These are phyloP conservation scores for Ovis canadensis DNA, from an alignment of 2,113 vertebrate species.

Conservation along the genomic window DNA sequence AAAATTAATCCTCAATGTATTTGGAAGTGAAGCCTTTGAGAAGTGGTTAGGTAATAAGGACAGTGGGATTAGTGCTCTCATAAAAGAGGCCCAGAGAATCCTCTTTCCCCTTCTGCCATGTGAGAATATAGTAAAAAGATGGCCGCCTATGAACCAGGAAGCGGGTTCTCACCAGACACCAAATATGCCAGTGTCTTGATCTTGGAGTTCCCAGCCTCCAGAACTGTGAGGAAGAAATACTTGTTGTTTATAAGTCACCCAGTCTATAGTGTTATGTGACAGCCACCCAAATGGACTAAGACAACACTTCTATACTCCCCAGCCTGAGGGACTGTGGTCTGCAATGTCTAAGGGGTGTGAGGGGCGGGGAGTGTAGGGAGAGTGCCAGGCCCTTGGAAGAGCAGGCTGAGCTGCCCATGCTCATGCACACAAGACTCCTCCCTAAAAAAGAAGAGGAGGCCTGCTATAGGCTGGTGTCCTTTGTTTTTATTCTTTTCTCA, in stretches of 20 bases:
- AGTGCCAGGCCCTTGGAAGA: not conserved
- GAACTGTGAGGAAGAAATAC: not conserved
- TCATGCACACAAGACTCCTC: not conserved
- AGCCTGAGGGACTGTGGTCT: not conserved
- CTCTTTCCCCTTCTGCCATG: not conserved
- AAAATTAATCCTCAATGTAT: not conserved
- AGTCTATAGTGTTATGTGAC: not conserved
- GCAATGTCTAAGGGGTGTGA: not conserved
- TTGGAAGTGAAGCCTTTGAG: not conserved
- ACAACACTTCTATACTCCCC: not conserved
- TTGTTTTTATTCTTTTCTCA: constrained; percentile 4
- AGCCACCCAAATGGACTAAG: not conserved
- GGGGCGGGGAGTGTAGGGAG: too few species aligned
- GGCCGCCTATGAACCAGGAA: not conserved
- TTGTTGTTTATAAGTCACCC: not conserved
- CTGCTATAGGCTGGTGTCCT: not conserved
- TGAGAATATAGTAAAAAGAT: not conserved
- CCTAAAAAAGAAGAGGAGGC: not conserved
- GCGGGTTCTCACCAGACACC: not conserved
- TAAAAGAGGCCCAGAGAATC: not conserved
- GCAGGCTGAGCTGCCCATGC: not conserved
- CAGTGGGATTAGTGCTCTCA: not conserved
- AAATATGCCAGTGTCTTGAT: not conserved
- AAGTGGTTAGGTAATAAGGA: not conserved
- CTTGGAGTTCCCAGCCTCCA: not conserved